phyloP scores from a whole-genome alignment of 1,140 invertebrate species.

The Brachionus rotundiformis region DNA sequence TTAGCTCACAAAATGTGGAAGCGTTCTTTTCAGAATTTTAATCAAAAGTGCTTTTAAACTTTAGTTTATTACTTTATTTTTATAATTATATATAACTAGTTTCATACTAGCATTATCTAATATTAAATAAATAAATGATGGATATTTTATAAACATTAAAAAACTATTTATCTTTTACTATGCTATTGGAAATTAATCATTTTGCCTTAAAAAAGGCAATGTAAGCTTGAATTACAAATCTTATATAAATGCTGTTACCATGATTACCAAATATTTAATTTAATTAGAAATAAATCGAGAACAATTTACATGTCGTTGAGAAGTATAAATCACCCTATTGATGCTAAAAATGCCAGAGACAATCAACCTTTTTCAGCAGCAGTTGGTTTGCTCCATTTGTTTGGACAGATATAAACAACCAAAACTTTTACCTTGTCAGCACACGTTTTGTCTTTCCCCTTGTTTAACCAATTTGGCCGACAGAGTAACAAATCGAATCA shows the following conservation, averaged over 20 bases:
- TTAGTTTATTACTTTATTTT: too few relatives aligned
- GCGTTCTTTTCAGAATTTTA: too few relatives aligned
- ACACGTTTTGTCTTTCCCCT: constrained; percentile 97
- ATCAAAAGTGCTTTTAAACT: too few relatives aligned
- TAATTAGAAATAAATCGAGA: not conserved
- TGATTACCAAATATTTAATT: constrained; percentile 10
- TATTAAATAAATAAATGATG: too few relatives aligned
- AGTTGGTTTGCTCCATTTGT: constrained; percentile 95
- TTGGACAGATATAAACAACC: constrained; percentile 93
- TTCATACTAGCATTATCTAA: too few relatives aligned
- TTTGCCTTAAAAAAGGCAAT: too few relatives aligned
- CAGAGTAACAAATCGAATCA: constrained; percentile 71
- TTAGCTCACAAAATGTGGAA: too few relatives aligned
- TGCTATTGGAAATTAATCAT: too few relatives aligned
- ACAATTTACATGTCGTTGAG: not conserved
- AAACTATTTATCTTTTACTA: too few relatives aligned
- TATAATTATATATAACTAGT: too few relatives aligned
- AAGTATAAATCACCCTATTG: not conserved
- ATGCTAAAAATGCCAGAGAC: not conserved
- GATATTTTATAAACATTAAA: too few relatives aligned
- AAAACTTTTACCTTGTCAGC: constrained; percentile 96
- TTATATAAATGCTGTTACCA: constrained; percentile 3
- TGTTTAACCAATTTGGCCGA: constrained; percentile 67
- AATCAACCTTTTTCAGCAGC: constrained; percentile 81
- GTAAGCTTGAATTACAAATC: not conserved